These are phyloP conservation scores for Enteromius trimaculatus DNA, from an alignment of 2,797 vertebrate species.

Conservation along the genomic window DNA sequence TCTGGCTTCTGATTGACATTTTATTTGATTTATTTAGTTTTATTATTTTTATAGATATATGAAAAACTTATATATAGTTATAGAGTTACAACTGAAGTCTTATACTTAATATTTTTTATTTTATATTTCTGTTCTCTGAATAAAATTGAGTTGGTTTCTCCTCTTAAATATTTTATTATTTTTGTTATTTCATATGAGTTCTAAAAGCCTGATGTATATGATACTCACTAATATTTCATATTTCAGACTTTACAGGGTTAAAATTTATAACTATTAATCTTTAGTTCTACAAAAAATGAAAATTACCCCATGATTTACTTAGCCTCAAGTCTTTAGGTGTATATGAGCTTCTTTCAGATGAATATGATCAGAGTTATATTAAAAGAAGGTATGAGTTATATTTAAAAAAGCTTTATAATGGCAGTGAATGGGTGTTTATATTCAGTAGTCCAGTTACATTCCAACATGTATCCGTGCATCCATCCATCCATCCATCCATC, in stretches of 20 bases:
- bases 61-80: neutral
- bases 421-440: neutral
- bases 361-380: neutral
- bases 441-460: neutral
- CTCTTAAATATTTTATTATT: neutral
- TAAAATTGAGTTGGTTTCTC: neutral
- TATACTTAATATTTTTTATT: too few relatives aligned
- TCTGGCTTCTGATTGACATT: neutral
- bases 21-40: neutral
- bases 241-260: neutral
- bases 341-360: neutral
- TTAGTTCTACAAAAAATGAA: neutral
- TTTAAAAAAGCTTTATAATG: neutral
- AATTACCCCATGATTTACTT: neutral
- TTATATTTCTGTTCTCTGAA: too few relatives aligned
- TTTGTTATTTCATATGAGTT: neutral
- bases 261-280: neutral
- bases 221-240: neutral
- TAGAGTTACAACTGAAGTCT: neutral
- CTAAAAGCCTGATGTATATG: neutral
- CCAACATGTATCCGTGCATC: neutral
- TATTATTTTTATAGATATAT: neutral
- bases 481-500: neutral
- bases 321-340: neutral
- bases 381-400: neutral